Evolutionary conservation across 2,888 invertebrate genomes (phyloP), one percentile per base, ranked within the genome.

Genomic region (Acronicta aceris): DNA sequence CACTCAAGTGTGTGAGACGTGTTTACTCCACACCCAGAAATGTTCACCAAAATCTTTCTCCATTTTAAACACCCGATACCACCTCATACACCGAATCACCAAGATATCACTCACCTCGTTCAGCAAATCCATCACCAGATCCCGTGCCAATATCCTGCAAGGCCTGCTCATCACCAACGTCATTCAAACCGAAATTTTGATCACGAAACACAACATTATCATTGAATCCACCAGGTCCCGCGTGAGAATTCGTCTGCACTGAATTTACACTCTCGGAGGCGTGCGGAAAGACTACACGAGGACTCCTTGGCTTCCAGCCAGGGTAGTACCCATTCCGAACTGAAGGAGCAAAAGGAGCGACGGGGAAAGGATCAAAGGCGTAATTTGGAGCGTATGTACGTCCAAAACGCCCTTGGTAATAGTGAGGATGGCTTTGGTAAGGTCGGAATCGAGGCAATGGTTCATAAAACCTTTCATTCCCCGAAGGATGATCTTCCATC

Each of bases 121-220:
- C 96, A 71, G 96, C 94, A 76, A 95, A 95, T 46, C 95, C 95
- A 58, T 94, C 91, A 40, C 89, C 91, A 2, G 90, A 89, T 9
- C 94, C 95, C 12, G 95, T 92, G 9, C 90, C 95, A 57, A 96
- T 89, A 79, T 97, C 97, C 90, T 97, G 97, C 45, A 96, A 85
- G 65, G 94, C 95, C 68, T 95, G 95, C 25, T 96, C 96, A 71
- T 96, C 96, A 27, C 95, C 93, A 49, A 96, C 85, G 64, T 96
- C 96, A 70, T 95, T 96, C 53, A 95, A 83, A 71, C 95, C 96
- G 73, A 96, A 95, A 83, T 93, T 95, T 80, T 95, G 96, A 72
- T 96, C 96, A 81, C 96, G 95, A 74, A 93, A 95, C 89, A 95
- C 93, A 1, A 95, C 93, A 83, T 94, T 95, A 78, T 95, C 94